Evolutionary conservation across 2,888 invertebrate genomes (phyloP).

Genomic region (Bruchidius siliquastri): DNA sequence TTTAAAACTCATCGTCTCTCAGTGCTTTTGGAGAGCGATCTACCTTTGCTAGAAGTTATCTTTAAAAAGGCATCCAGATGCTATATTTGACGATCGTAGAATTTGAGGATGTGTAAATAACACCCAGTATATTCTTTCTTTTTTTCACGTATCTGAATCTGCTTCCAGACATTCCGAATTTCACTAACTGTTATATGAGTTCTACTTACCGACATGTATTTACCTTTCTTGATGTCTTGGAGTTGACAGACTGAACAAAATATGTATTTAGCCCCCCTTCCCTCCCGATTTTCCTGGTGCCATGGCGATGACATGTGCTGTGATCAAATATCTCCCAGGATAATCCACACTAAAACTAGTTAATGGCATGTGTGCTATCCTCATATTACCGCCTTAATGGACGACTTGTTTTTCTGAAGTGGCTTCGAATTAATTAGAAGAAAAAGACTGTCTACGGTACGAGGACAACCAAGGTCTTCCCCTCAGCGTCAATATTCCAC

Average conservation of each 20-base stretch:
- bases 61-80: too few species aligned
- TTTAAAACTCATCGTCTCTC: too few species aligned
- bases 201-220: background rate
- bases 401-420: constrained; percentile 45
- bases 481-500: background rate
- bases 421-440: constrained; percentile 44
- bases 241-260: constrained; percentile 16
- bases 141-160: too few species aligned
- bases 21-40: too few species aligned
- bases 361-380: constrained; percentile 39
- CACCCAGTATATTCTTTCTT: too few species aligned
- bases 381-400: constrained; percentile 44
- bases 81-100: too few species aligned
- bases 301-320: constrained; percentile 37
- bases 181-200: too few species aligned
- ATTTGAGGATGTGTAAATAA: too few species aligned
- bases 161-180: too few species aligned
- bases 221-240: background rate
- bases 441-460: constrained; percentile 17
- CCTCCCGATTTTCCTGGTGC: background rate
- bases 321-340: constrained; percentile 37
- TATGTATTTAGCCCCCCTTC: constrained; percentile 10
- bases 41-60: too few species aligned
- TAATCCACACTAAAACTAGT: constrained; percentile 35
- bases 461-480: background rate